Conservation (phyloP, 2,888 invertebrate species). For the Parnassius mnemosyne region DNA sequence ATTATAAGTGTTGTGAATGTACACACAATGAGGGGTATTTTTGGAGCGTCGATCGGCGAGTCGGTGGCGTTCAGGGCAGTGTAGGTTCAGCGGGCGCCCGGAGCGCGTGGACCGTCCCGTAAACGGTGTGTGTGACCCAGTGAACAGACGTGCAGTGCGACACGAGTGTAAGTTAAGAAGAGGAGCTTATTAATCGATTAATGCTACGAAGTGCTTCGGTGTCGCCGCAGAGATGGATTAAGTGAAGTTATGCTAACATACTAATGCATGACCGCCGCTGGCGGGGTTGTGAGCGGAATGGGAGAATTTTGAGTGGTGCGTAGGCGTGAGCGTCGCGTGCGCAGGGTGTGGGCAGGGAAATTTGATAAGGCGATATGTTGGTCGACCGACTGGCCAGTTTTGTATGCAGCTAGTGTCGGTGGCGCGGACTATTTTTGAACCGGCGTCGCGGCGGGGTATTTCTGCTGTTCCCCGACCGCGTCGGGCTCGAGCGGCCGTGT, state of each 20-base stretch:
- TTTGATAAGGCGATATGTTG: constrained; percentile 73
- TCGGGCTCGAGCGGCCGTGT: constrained; percentile 40
- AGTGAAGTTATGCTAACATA: constrained; percentile 72
- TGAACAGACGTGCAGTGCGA: constrained; percentile 47
- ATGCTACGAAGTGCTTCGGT: constrained; percentile 55
- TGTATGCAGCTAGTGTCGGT: constrained; percentile 68
- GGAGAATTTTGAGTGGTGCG: constrained; percentile 45
- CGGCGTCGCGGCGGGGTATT: constrained; percentile 44
- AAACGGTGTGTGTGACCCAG: constrained; percentile 45
- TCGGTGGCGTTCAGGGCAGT: constrained; percentile 54
- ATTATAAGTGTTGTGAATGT: constrained; percentile 68
- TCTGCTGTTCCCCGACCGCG: constrained; percentile 52
- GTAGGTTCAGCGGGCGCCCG: constrained; percentile 55
- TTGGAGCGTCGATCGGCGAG: constrained; percentile 56
- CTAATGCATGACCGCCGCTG: constrained; percentile 66
- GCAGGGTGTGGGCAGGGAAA: constrained; percentile 70
- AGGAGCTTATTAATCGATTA: constrained; percentile 64
- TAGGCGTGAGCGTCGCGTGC: constrained; percentile 42
- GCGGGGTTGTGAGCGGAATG: constrained; percentile 39
- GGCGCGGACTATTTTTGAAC: constrained; percentile 70
- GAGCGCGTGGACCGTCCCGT: constrained; percentile 51
- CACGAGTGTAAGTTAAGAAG: constrained; percentile 63
- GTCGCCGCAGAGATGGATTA: constrained; percentile 42
- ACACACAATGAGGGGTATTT: constrained; percentile 75
- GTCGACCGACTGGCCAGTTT: constrained; percentile 65